phyloP scores from a whole-genome alignment of 2,797 vertebrate genomes.

The Rachycentron canadum region DNA sequence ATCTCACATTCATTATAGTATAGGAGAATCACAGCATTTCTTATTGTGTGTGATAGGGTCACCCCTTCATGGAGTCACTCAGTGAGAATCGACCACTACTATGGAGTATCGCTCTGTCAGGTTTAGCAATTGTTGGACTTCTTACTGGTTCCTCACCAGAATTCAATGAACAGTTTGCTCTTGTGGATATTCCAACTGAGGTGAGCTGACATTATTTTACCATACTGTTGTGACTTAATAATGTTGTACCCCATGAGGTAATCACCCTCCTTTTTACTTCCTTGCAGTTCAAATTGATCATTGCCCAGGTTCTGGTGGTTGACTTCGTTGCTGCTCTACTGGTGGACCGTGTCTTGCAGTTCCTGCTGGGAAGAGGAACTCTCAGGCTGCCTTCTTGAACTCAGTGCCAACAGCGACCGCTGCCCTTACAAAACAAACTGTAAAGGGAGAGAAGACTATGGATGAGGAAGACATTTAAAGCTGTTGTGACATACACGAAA shows the following conservation, averaged over 20 bases:
- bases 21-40: slow-evolving; percentile 24
- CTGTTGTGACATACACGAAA: slow-evolving; percentile 63
- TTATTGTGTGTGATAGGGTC: slow-evolving; percentile 85
- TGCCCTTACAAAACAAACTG: slow-evolving; percentile 82
- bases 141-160: slow-evolving; percentile 94
- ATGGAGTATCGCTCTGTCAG: slow-evolving; percentile 94
- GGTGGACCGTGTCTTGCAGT: slow-evolving; percentile 92
- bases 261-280: slow-evolving; percentile 21
- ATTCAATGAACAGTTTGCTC: slow-evolving; percentile 95
- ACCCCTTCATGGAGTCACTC: slow-evolving; percentile 98
- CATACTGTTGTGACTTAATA: slow-evolving; percentile 14
- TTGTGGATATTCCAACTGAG: slow-evolving; percentile 96
- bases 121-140: slow-evolving; percentile 90
- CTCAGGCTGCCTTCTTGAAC: slow-evolving; percentile 96
- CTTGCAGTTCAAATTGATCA: slow-evolving; percentile 93
- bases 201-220: slow-evolving; percentile 74
- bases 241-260: background rate
- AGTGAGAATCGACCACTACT: slow-evolving; percentile 93
- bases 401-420: slow-evolving; percentile 78
- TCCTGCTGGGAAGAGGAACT: slow-evolving; percentile 92
- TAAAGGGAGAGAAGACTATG: slow-evolving; percentile 76
- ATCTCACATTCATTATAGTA: slow-evolving; percentile 1
- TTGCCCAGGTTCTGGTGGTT: slow-evolving; percentile 91
- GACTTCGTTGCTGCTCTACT: slow-evolving; percentile 92
- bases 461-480: slow-evolving; percentile 58